A percentile compares a stretch with the other conserved stretches of the same genome.
phyloP scores from a whole-genome alignment of 2,888 invertebrate genomes.

The Syritta pipiens region DNA sequence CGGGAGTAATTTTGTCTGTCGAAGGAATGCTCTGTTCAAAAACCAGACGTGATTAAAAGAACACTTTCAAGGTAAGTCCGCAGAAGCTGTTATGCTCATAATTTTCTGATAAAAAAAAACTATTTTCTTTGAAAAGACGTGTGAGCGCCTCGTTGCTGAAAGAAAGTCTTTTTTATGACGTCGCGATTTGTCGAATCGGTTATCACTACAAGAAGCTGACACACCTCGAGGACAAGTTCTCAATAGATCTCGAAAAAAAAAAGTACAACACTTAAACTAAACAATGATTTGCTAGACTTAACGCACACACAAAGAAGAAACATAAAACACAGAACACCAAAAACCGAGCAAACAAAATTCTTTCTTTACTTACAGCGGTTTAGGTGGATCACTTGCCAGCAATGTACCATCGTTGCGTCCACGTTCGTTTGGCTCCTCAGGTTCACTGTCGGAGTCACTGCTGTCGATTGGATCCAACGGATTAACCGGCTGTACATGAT shows the following conservation, averaged over 20 bases:
- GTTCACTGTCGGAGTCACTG: conserved; percentile 90
- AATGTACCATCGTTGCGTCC: conserved; percentile 95
- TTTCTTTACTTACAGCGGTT: conserved; percentile 90
- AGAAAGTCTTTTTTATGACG: conserved; percentile 11
- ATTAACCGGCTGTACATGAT: conserved; percentile 80
- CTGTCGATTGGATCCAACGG: conserved; percentile 85
- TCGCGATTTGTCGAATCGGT: not conserved
- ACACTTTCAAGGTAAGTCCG: too few relatives aligned
- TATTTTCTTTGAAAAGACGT: too few relatives aligned
- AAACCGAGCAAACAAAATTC: not conserved
- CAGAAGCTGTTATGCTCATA: too few relatives aligned
- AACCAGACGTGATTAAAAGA: too few relatives aligned
- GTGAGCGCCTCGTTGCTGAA: too few relatives aligned
- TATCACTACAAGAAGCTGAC: not conserved
- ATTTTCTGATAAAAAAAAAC: too few relatives aligned
- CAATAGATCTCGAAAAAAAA: conserved; percentile 41
- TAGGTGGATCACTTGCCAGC: conserved; percentile 96
- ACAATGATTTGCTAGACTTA: not conserved
- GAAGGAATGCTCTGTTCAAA: too few relatives aligned
- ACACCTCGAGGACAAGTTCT: too few relatives aligned
- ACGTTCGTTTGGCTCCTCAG: conserved; percentile 89
- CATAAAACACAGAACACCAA: not conserved
- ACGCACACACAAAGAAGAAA: not conserved
- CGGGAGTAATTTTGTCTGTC: too few relatives aligned
- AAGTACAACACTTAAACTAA: not conserved